phyloP scores from a whole-genome alignment of 2,797 vertebrate genomes.

The Rhinogobio ventralis region DNA sequence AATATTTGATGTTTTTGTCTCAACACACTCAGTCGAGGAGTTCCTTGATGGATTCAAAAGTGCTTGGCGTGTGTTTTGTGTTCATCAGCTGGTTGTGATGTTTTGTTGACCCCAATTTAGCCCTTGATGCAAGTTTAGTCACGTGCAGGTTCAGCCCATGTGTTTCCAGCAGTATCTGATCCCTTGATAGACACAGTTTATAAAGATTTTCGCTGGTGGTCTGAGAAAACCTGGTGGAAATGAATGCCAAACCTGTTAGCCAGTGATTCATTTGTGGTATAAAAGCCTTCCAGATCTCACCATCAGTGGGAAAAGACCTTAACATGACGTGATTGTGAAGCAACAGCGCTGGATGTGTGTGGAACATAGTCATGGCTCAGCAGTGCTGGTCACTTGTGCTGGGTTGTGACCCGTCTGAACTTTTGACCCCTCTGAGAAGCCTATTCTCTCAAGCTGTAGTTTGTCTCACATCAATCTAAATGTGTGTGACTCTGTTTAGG shows the following conservation, averaged over 20 bases:
- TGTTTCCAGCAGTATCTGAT: constrained; percentile 26
- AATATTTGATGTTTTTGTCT: constrained; percentile 16
- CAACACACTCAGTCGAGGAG: background rate
- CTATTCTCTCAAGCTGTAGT: constrained; percentile 23
- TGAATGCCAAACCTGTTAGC: background rate
- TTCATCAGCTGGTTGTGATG: constrained; percentile 1
- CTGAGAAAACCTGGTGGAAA: constrained; percentile 8
- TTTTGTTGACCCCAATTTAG: constrained; percentile 15
- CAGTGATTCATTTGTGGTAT: constrained; percentile 5
- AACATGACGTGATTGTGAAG: constrained; percentile 26
- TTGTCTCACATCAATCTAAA: constrained; percentile 49
- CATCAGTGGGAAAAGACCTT: constrained; percentile 18
- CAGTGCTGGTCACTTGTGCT: constrained; percentile 3
- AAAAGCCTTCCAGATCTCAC: constrained; percentile 19
- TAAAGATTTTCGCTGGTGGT: constrained; percentile 14
- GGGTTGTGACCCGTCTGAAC: constrained; percentile 46
- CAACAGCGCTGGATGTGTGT: background rate
- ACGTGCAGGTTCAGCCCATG: background rate
- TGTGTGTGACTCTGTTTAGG: constrained; percentile 73
- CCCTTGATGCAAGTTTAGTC: background rate
- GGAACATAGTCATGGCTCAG: constrained; percentile 1
- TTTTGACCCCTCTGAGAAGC: constrained; percentile 50
- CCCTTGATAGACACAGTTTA: constrained; percentile 9
- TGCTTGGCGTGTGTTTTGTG: background rate
- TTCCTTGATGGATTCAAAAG: constrained; percentile 4